A percentile compares a stretch with the other conserved stretches of the same genome.
These are phyloP conservation scores for Prietella phreatophila DNA, from an alignment of 2,113 vertebrate species.

Conservation along the genomic window DNA sequence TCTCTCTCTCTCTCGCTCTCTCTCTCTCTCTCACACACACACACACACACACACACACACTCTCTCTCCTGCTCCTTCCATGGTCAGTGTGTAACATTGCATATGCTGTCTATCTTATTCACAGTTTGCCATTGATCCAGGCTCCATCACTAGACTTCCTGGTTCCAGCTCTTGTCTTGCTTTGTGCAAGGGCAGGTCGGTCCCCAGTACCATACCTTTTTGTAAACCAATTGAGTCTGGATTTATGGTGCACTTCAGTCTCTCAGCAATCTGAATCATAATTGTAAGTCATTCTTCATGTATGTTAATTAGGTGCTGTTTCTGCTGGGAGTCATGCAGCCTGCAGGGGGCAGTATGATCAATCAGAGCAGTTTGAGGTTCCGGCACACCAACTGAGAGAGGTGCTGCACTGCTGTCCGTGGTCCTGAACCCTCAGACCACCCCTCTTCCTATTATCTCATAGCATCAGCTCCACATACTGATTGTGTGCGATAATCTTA, in stretches of 20 bases:
- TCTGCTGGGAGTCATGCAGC: slow-evolving; percentile 39
- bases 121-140: slow-evolving; percentile 80
- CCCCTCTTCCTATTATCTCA: slow-evolving; percentile 61
- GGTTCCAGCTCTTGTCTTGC: slow-evolving; percentile 74
- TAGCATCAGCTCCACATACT: neutral
- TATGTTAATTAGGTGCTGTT: neutral
- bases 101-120: slow-evolving; percentile 20
- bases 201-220: neutral
- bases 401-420: slow-evolving; percentile 69
- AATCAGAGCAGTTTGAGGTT: slow-evolving; percentile 42
- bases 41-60: too few relatives aligned
- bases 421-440: slow-evolving; percentile 72
- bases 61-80: neutral
- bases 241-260: neutral
- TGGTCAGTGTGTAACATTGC: neutral
- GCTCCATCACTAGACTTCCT: slow-evolving; percentile 81
- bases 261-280: neutral
- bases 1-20: too few relatives aligned
- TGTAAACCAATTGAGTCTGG: neutral
- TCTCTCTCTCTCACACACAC: too few relatives aligned
- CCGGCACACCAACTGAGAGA: slow-evolving; percentile 47
- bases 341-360: slow-evolving; percentile 51
- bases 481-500: neutral
- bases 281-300: neutral
- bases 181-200: slow-evolving; percentile 66